Evolutionary conservation across 2,797 vertebrate species (phyloP).

Genomic region (Sternotherus odoratus): DNA sequence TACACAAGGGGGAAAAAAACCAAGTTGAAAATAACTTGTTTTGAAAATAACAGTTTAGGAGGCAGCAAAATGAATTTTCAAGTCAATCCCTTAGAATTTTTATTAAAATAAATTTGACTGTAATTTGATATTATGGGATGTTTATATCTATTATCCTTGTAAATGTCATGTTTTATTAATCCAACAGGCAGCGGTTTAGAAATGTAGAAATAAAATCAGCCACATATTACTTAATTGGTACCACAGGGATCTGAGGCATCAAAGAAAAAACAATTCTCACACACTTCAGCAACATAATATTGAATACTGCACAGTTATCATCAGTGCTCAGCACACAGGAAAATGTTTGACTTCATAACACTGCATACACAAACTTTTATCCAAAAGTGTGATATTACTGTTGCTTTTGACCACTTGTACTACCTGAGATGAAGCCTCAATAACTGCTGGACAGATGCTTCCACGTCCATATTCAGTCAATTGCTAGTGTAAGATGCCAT

Average conservation of each 20-base stretch:
- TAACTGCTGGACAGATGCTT: neutral
- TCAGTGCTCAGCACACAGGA: neutral
- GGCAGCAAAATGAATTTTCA: neutral
- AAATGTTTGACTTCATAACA: neutral
- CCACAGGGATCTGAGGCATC: neutral
- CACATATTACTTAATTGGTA: neutral
- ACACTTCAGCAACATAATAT: neutral
- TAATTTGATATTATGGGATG: neutral
- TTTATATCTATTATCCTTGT: neutral
- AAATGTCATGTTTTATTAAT: neutral
- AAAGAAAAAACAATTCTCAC: neutral
- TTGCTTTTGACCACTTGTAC: neutral
- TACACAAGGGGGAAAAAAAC: no score
- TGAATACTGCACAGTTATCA: neutral
- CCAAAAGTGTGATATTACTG: neutral
- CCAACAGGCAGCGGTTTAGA: neutral
- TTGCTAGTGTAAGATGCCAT: neutral
- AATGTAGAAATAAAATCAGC: neutral
- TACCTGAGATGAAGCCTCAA: neutral
- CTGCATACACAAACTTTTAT: neutral
- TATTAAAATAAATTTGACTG: neutral
- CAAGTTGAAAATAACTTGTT: neutral
- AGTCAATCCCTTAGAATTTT: neutral
- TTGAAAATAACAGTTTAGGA: neutral
- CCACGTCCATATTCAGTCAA: neutral